Percentiles rank a stretch among this genome's conserved stretches.
Conservation (phyloP, 1,140 invertebrate genomes). For the Caenorhabditis elegans region WBcel235 BX284604.4:17272001-17272500, state of each 20-base stretch:
- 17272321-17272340: no score
- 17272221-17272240: no score
- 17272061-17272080: neutral
- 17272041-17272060: slow-evolving; percentile 35
- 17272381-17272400: no score
- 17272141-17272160: neutral
- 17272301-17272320: no score
- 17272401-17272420: slow-evolving; percentile 54
- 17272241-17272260: no score
- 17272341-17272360: no score
- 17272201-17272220: no score
- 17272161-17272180: neutral
- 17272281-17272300: no score
- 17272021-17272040: slow-evolving; percentile 35
- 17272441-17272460: slow-evolving; percentile 87
- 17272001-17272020: neutral
- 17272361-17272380: no score
- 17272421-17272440: slow-evolving; percentile 84
- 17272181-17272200: no score
- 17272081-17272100: neutral
- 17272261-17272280: no score
- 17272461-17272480: slow-evolving; percentile 80
- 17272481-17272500: neutral
- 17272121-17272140: neutral
- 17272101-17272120: no score